A percentile compares a stretch with the other conserved stretches of the same genome.
These are phyloP conservation scores for Drosophila azteca DNA, from an alignment of 1,140 invertebrate species.

Conservation along the genomic window DNA sequence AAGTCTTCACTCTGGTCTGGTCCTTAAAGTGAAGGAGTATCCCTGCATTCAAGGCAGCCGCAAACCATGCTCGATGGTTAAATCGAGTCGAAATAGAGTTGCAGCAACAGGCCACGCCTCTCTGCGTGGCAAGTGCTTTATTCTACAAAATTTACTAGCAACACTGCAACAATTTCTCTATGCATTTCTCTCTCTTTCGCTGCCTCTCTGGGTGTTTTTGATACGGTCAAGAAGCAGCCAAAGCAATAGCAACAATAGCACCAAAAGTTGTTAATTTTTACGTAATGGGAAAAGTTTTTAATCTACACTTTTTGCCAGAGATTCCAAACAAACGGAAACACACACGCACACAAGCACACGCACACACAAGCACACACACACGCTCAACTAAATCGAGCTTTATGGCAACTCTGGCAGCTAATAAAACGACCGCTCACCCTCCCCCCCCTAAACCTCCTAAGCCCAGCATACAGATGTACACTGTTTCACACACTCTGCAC, in stretches of 20 bases:
- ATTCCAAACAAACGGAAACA: constrained; percentile 25
- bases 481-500: too few species aligned
- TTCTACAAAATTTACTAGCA: constrained; percentile 65
- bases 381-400: constrained; percentile 71
- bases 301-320: constrained; percentile 50
- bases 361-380: constrained; percentile 23
- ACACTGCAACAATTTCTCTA: constrained; percentile 58
- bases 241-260: constrained; percentile 32
- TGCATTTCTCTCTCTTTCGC: constrained; percentile 10
- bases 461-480: too few species aligned
- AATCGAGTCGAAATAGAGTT: constrained; percentile 50
- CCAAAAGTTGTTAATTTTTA: constrained; percentile 76
- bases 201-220: neutral
- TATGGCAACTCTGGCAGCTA: constrained; percentile 55
- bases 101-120: constrained; percentile 4
- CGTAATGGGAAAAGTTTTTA: constrained; percentile 80
- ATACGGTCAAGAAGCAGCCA: constrained; percentile 40
- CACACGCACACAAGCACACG: constrained; percentile 13
- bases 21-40: constrained; percentile 22
- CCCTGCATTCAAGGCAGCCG: constrained; percentile 25
- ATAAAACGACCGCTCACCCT: constrained; percentile 9
- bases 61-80: constrained; percentile 46
- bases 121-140: constrained; percentile 30
- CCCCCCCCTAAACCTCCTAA: too few species aligned
- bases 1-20: too few species aligned